A percentile compares a stretch with the other conserved stretches of the same genome.
phyloP scores from a whole-genome alignment of 2,113 vertebrate species.

The Hippocampus comes region DNA sequence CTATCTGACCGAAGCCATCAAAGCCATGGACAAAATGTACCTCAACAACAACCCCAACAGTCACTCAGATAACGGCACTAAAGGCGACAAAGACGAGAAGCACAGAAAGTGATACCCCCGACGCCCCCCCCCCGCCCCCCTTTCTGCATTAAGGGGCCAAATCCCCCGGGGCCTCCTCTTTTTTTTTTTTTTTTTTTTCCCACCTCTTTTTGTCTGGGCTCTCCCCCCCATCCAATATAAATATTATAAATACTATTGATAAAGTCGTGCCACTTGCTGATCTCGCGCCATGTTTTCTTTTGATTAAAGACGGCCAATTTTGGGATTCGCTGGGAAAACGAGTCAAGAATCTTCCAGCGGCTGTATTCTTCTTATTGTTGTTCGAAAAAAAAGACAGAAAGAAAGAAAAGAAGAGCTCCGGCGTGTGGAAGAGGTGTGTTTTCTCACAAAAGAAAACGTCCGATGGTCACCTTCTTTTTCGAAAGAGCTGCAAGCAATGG shows the following conservation, averaged over 20 bases:
- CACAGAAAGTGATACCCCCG: conserved; percentile 89
- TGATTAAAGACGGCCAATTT: conserved; percentile 55
- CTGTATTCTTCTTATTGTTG: conserved; percentile 48
- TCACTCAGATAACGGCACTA: conserved; percentile 95
- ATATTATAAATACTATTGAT: conserved; percentile 80
- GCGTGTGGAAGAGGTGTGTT: conserved; percentile 73
- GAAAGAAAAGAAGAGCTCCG: conserved; percentile 75
- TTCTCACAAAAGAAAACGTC: conserved; percentile 79
- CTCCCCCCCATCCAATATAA: conserved; percentile 63
- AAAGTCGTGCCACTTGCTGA: conserved; percentile 77
- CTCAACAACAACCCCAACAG: conserved; percentile 98
- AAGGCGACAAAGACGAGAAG: conserved; percentile 98
- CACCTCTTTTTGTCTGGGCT: conserved; percentile 7
- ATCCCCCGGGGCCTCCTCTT: conserved; percentile 20
- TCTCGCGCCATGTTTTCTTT: conserved; percentile 70
- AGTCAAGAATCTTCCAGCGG: conserved; percentile 54
- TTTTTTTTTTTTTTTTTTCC: not conserved
- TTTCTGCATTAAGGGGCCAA: conserved; percentile 11
- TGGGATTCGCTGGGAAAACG: conserved; percentile 62
- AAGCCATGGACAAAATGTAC: conserved; percentile 99
- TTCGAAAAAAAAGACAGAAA: conserved; percentile 60
- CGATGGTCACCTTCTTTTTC: conserved; percentile 53
- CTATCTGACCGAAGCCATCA: conserved; percentile 99
- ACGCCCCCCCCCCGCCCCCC: conserved; percentile 1
- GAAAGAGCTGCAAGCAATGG: conserved; percentile 80